phyloP scores from a whole-genome alignment of 2,797 vertebrate species.

The Notolabrus celidotus region DNA sequence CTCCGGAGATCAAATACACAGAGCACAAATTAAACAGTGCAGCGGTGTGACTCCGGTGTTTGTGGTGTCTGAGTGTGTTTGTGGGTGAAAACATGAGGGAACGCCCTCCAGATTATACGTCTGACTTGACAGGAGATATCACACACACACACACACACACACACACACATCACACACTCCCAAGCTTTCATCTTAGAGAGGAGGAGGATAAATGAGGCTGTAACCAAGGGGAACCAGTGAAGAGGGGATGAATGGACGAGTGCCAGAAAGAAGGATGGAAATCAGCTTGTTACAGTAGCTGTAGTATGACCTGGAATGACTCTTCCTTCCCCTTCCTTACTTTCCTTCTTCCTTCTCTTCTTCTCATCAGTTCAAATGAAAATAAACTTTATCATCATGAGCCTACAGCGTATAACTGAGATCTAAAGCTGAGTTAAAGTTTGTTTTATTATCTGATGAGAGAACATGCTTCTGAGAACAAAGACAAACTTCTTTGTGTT shows the following conservation, averaged over 20 bases:
- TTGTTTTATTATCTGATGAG: too few relatives aligned
- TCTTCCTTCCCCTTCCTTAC: neutral
- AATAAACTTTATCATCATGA: too few relatives aligned
- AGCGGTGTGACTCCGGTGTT: conserved; percentile 8
- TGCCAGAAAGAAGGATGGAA: conserved; percentile 19
- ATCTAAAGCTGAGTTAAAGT: too few relatives aligned
- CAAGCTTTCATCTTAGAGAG: neutral
- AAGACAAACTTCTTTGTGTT: too few relatives aligned
- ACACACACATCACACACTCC: conserved; percentile 1
- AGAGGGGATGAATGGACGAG: conserved; percentile 16
- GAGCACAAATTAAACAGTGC: neutral
- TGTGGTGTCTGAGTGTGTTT: conserved; percentile 8
- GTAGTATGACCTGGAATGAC: conserved; percentile 23
- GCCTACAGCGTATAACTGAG: too few relatives aligned
- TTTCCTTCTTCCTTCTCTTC: neutral
- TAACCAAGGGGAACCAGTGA: conserved; percentile 31
- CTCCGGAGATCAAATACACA: conserved; percentile 4
- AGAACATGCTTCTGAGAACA: too few relatives aligned
- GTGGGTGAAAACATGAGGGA: conserved; percentile 31
- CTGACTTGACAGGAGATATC: neutral
- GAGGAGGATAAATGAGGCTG: conserved; percentile 33
- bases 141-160: neutral
- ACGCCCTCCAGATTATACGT: conserved; percentile 25
- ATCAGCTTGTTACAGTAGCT: conserved; percentile 4
- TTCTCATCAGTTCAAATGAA: neutral